Evolutionary conservation across 2,888 invertebrate species (phyloP), one percentile per base, ranked within the genome.

Genomic region (Lasioglossum figueresi): DNA sequence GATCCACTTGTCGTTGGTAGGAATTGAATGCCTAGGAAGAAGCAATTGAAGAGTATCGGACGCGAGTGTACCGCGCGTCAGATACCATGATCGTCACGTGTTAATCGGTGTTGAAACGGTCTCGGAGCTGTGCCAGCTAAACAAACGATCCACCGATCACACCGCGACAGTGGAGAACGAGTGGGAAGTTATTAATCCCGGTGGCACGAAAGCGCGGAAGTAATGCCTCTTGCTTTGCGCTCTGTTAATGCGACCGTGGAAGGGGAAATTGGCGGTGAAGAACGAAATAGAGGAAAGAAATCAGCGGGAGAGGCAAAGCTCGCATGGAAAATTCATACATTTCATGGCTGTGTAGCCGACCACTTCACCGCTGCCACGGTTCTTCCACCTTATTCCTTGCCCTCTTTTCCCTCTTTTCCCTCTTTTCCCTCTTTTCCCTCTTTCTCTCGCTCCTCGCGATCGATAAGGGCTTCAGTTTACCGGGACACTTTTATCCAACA

Each of bases 261-360:
- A 73, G 48, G 52, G 76, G 71, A 59, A 75, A 86, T 73, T 56
- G 45, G 52, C 52, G n/a, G n/a, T 2, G 66, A 70, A 40, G 37
- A 85, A 79, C 79, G 45, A 34, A 79, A 77, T 37, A 66, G 77
- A 59, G 78, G 85, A 81, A 80, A 83, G 79, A 78, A 87, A 87
- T 85, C 82, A 82, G 74, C 63, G 66, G 77, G 73, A 74, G 70
- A 84, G 74, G 72, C 59, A 80, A 84, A 78, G 79, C 80, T 82
- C 70, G 81, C 86, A 86, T 86, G 85, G 79, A 84, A 90, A 89
- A 90, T 91, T 91, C 88, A 91, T 90, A 85, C 83, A 89, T 89
- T 83, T 87, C 81, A 78, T 83, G 74, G 81, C 78, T 34, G 75
- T 81, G 84, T 88, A 86, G 76, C 45, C 84, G 66, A 84, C 74